phyloP scores from a whole-genome alignment of 2,888 invertebrate species.

The Plemyria rubiginata region DNA sequence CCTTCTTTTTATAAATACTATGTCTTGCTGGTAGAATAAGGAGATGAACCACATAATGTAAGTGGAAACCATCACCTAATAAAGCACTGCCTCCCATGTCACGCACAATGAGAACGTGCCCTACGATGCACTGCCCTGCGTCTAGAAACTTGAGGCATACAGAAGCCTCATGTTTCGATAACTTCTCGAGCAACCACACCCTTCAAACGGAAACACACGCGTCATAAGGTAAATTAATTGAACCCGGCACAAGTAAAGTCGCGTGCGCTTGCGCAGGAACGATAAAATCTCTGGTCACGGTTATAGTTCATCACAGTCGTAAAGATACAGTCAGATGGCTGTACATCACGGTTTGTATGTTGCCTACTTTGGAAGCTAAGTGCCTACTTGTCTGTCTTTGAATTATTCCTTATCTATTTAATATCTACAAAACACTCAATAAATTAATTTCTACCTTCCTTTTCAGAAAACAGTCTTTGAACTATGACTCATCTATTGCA shows the following conservation, averaged over 20 bases:
- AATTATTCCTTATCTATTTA: constrained; percentile 6
- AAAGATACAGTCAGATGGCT: constrained; percentile 54
- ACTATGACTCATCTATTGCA: no score
- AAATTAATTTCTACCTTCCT: background rate
- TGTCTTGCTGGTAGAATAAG: no score
- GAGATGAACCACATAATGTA: no score
- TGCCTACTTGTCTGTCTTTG: constrained; percentile 11
- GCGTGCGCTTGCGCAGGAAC: constrained; percentile 20
- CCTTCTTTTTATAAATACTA: no score
- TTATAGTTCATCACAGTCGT: constrained; percentile 50
- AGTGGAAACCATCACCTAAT: no score
- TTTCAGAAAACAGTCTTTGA: no score
- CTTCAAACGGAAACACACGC: background rate
- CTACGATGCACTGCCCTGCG: no score
- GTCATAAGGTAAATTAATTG: constrained; percentile 1
- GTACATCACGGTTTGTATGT: constrained; percentile 45
- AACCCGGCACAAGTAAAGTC: constrained; percentile 16
- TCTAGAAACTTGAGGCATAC: no score
- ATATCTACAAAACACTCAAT: constrained; percentile 1
- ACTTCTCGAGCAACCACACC: no score
- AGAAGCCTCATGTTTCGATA: no score
- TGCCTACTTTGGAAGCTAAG: constrained; percentile 40
- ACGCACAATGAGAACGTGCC: no score
- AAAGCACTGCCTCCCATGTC: no score
- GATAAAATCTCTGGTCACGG: constrained; percentile 58